phyloP scores from a whole-genome alignment of 2,888 invertebrate species.

The Tiliacea aurago region DNA sequence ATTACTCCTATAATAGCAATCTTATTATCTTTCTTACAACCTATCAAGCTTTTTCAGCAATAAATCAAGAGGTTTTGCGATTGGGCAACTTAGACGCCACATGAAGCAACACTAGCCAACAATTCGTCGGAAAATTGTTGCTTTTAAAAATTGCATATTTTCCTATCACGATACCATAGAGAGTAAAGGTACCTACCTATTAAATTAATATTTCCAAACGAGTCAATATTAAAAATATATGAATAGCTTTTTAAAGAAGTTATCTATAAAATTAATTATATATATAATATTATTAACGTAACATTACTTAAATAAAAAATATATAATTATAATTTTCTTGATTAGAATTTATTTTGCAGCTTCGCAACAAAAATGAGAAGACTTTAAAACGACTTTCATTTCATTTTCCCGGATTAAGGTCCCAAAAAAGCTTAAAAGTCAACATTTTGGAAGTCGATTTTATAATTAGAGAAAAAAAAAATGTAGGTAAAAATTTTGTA shows the following conservation, averaged over 20 bases:
- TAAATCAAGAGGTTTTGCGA: background rate
- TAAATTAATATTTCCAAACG: background rate
- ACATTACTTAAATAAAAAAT: background rate
- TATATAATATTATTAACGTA: background rate
- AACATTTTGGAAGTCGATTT: slow-evolving; percentile 7
- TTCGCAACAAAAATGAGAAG: slow-evolving; percentile 2
- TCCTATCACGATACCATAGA: background rate
- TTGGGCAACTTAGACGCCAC: background rate
- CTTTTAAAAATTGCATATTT: background rate
- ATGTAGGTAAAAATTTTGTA: slow-evolving; percentile 8
- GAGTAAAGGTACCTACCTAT: background rate
- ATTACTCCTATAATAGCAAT: background rate
- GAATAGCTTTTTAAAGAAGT: slow-evolving; percentile 45
- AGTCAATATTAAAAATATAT: slow-evolving; percentile 33
- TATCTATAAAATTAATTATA: slow-evolving; percentile 17
- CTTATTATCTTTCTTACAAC: background rate
- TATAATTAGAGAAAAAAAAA: background rate
- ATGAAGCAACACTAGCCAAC: background rate
- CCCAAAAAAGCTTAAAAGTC: background rate
- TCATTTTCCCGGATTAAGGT: background rate
- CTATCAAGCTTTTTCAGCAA: background rate
- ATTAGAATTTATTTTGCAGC: slow-evolving; percentile 50
- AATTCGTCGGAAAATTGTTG: background rate
- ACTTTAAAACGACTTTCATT: slow-evolving; percentile 14
- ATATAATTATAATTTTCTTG: background rate